phyloP scores from a whole-genome alignment of 2,797 vertebrate species.

The Triplophysa bombifrons region DNA sequence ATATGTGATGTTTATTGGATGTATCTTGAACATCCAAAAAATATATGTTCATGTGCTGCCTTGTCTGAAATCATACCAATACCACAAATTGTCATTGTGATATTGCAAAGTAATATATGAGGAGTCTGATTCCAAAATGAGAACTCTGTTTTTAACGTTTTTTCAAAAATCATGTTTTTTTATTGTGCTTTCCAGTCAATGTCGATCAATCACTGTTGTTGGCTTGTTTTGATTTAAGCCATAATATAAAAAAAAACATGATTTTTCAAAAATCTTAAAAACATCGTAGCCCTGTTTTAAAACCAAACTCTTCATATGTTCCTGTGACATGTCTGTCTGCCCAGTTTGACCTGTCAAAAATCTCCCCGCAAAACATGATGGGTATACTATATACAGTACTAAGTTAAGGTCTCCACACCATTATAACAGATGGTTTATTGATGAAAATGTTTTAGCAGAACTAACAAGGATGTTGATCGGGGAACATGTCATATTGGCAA shows the following conservation, averaged over 20 bases:
- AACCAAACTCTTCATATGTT: neutral
- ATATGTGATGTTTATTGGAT: neutral
- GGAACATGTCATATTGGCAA: neutral
- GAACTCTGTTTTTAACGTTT: too few species aligned
- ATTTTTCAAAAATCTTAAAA: too few species aligned
- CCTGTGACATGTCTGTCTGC: neutral
- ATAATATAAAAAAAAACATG: too few species aligned
- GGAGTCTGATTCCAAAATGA: too few species aligned
- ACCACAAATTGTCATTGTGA: neutral
- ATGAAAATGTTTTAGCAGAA: neutral
- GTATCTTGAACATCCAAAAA: conserved; percentile 2
- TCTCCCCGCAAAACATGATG: neutral
- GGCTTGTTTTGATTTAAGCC: too few species aligned
- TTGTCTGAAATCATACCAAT: conserved; percentile 17
- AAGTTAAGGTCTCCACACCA: neutral
- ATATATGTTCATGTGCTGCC: conserved; percentile 30
- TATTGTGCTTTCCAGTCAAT: too few species aligned
- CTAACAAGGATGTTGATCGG: neutral
- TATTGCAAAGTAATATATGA: neutral
- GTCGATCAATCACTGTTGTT: too few species aligned
- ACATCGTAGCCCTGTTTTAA: too few species aligned
- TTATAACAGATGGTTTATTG: neutral
- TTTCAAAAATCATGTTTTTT: too few species aligned
- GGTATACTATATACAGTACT: too few species aligned
- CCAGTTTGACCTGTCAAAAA: neutral